Evolutionary conservation across 2,113 vertebrate species (phyloP), one percentile per base, ranked within the genome.

Genomic region (Serinus canaria): DNA sequence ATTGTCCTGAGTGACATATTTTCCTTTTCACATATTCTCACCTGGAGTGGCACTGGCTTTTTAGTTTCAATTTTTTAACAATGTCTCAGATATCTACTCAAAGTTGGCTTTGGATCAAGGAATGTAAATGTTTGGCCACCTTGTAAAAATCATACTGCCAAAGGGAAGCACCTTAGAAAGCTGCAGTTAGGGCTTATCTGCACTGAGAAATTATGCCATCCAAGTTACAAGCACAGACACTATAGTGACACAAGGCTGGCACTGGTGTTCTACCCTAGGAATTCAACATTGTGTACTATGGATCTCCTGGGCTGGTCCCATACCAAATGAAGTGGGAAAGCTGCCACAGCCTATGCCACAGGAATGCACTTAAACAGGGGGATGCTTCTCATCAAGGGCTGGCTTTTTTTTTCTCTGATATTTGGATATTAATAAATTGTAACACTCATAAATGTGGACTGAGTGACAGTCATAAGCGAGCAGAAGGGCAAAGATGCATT

Each of bases 61-160:
- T 92, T 50, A 77, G 41, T 89, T 96, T 66, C 43, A 88, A 21
- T n/a, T 85, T 87, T 95, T 93, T 84, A 80, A 94, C 73, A 80
- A 84, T 80, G 77, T 83, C 77, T 94, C 72, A 35, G 64, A 24
- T 93, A 92, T 83, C 89, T 68, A 59, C 53, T 84, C 50, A 30
- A 53, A 66, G 58, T 41, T 92, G 66, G 92, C 90, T 79, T 83
- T 59, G 58, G 19, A 70, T 91, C 68, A 83, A 89, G 75, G 55
- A 92, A 85, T 0, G 1, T 37, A 93, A 90, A 85, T 72, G 37
- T 55, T 89, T 83, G 59, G 55, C 66, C 83, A 81, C 73, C 39
- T 72, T 76, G 41, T 52, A 53, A 94, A 95, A 94, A 80, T 14
- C 43, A 5, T 25, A 43, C 20, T 87, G 69, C 35, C n/a, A 78